Conservation (phyloP, 2,888 invertebrate genomes). For the Eupithecia centaureata region DNA sequence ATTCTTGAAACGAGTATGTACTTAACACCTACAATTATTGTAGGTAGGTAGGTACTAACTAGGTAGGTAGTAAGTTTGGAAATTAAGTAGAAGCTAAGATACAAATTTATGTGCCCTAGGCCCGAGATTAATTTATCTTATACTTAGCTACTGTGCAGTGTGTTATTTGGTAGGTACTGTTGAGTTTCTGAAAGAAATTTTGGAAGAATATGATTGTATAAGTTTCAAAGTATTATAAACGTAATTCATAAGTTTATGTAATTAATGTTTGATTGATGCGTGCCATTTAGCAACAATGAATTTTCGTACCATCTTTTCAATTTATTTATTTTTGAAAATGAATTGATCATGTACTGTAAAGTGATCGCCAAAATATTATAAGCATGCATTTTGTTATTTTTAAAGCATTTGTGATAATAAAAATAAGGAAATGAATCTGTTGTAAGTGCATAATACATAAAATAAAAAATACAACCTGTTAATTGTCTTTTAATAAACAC, state of each 20-base stretch:
- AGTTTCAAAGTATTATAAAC: constrained; percentile 55
- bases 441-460: constrained; percentile 46
- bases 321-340: neutral
- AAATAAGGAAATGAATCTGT: constrained; percentile 45
- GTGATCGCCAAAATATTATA: constrained; percentile 27
- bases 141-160: no score
- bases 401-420: constrained; percentile 54
- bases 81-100: neutral
- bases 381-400: constrained; percentile 56
- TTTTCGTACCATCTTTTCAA: neutral
- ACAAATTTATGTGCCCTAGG: constrained; percentile 22
- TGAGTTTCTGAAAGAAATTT: constrained; percentile 44
- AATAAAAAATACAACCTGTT: constrained; percentile 21
- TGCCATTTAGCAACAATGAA: constrained; percentile 23
- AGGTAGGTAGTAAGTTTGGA: neutral
- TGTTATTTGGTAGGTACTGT: no score
- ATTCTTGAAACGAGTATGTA: neutral
- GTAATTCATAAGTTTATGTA: neutral
- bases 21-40: neutral
- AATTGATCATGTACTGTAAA: neutral
- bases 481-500: neutral
- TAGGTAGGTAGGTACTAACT: neutral
- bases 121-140: constrained; percentile 22
- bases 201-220: constrained; percentile 45
- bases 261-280: neutral